Evolutionary conservation across 2,113 vertebrate species (phyloP).

Genomic region (Rafetus swinhoei): DNA sequence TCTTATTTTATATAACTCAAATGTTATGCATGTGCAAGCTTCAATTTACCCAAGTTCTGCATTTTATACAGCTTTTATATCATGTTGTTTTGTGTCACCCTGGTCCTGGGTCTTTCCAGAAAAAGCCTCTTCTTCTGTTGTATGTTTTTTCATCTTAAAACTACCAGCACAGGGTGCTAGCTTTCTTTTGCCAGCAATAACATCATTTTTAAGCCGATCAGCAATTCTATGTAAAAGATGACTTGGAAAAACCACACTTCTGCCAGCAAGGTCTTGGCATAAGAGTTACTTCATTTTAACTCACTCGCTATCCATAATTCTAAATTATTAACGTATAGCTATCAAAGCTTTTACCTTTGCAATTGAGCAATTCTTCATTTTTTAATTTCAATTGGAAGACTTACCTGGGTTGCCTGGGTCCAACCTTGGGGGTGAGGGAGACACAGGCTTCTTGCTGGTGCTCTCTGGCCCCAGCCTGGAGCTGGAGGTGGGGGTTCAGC

Average conservation of each 20-base stretch:
- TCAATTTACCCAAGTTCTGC: not conserved
- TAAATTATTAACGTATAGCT: not conserved
- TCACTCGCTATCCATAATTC: not conserved
- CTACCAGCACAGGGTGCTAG: not conserved
- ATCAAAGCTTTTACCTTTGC: not conserved
- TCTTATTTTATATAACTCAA: not conserved
- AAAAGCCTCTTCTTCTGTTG: not conserved
- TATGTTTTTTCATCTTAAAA: not conserved
- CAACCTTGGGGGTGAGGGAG: too few species aligned
- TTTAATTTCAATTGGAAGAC: not conserved
- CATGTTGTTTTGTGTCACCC: not conserved
- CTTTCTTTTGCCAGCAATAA: not conserved
- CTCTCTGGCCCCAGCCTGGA: too few species aligned
- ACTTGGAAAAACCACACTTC: not conserved
- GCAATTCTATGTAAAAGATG: not conserved
- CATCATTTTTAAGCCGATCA: not conserved
- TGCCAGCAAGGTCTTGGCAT: not conserved
- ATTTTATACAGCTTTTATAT: not conserved
- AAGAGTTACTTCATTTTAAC: not conserved
- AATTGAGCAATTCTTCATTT: not conserved
- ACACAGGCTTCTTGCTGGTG: too few species aligned
- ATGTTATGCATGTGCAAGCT: not conserved
- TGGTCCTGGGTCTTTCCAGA: not conserved
- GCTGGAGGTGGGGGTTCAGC: too few species aligned
- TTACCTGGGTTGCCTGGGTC: too few species aligned